These are phyloP conservation scores for Pedetes capensis DNA, from an alignment of 2,113 vertebrate genomes.

Conservation along the genomic window DNA sequence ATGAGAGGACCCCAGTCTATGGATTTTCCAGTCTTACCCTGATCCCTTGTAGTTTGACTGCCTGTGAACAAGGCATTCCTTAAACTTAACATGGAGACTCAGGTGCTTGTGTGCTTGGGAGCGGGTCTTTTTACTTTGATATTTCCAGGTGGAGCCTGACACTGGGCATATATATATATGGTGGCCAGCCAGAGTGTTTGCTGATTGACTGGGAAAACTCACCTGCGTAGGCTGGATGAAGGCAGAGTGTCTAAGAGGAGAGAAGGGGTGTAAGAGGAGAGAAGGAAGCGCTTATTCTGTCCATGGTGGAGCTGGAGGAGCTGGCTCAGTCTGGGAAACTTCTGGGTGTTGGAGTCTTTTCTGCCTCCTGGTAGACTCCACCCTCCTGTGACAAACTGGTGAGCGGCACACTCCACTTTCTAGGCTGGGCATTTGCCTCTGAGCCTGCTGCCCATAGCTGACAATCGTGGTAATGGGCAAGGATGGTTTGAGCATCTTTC, in stretches of 20 bases:
- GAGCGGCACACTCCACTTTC: not conserved
- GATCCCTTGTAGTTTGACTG: not conserved
- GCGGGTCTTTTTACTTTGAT: not conserved
- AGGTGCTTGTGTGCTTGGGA: accelerated
- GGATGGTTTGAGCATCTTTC: not conserved
- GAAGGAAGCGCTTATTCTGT: not conserved
- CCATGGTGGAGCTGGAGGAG: accelerated
- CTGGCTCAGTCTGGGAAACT: not conserved
- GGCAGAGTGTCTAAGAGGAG: no score
- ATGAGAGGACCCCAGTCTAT: accelerated
- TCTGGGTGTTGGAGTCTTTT: not conserved
- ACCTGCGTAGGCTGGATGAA: not conserved
- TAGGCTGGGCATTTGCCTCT: not conserved
- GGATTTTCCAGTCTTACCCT: not conserved
- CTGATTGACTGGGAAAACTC: not conserved
- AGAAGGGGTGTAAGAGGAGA: not conserved
- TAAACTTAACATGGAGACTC: no score
- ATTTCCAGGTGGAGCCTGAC: accelerated
- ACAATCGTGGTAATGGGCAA: accelerated
- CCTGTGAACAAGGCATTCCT: not conserved
- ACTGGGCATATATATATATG: not conserved
- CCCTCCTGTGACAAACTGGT: not conserved
- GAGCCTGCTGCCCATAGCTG: accelerated
- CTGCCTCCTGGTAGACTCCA: accelerated
- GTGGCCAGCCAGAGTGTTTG: not conserved